Evolutionary conservation across 2,113 vertebrate species (phyloP).

Genomic region (Oplegnathus fasciatus): DNA sequence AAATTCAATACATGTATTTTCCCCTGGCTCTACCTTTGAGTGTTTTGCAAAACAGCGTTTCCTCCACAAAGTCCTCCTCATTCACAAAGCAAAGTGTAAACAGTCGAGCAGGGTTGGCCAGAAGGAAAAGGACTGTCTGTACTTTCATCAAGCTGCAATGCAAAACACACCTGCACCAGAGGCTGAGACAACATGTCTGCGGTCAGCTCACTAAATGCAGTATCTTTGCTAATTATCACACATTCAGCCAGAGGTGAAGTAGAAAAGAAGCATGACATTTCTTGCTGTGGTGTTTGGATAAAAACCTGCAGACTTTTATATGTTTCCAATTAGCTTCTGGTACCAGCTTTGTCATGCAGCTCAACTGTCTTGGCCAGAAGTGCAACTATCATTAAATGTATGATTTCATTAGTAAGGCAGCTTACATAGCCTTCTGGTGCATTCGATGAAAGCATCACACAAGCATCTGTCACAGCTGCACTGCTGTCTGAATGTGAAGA

Average conservation of each 20-base stretch:
- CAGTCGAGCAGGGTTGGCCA: slow-evolving; percentile 4
- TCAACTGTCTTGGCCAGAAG: not conserved
- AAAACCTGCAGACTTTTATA: not conserved
- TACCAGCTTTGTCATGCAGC: not conserved
- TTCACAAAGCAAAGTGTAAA: slow-evolving; percentile 21
- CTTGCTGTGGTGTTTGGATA: not conserved
- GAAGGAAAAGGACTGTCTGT: not conserved
- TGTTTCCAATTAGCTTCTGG: slow-evolving; percentile 22
- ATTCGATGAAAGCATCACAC: not conserved
- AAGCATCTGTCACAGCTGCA: not conserved
- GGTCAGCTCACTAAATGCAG: slow-evolving; percentile 7
- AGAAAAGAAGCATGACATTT: not conserved
- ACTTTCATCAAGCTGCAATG: slow-evolving; percentile 3
- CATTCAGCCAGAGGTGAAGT: not conserved
- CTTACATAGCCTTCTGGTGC: not conserved
- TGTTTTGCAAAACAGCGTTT: slow-evolving; percentile 26
- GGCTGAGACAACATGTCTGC: not conserved
- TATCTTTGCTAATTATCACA: not conserved
- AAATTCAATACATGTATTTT: slow-evolving; percentile 39
- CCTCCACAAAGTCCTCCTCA: slow-evolving; percentile 5
- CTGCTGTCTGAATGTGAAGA: not conserved
- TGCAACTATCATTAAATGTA: not conserved
- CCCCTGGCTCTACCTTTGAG: slow-evolving; percentile 14
- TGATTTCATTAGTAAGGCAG: not conserved
- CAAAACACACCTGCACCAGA: not conserved